These are phyloP conservation scores for Drosophila paranaensis DNA, from an alignment of 2,888 invertebrate species.

Conservation along the genomic window DNA sequence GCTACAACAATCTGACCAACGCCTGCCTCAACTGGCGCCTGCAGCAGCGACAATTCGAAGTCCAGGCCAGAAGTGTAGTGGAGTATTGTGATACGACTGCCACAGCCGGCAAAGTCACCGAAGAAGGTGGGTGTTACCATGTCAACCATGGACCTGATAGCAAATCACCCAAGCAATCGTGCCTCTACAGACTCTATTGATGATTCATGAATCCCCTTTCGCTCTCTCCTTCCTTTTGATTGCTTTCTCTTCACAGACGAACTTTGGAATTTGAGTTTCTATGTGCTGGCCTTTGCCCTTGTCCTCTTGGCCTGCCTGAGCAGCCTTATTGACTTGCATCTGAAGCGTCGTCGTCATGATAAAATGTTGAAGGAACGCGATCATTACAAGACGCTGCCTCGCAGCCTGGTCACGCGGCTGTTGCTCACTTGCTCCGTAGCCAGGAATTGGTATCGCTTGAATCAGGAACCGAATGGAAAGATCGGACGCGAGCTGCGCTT, in stretches of 20 bases:
- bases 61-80: constrained; percentile 75
- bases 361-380: constrained; percentile 78
- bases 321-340: constrained; percentile 74
- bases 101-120: constrained; percentile 52
- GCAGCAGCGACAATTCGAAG: constrained; percentile 49
- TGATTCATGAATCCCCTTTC: not conserved
- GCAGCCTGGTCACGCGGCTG: constrained; percentile 50
- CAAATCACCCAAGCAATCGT: not conserved
- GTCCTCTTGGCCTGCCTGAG: constrained; percentile 61
- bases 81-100: constrained; percentile 78
- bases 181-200: no score
- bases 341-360: constrained; percentile 73
- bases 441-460: constrained; percentile 82
- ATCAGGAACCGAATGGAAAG: constrained; percentile 76
- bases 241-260: constrained; percentile 59
- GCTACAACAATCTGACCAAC: constrained; percentile 72
- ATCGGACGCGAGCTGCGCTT: constrained; percentile 81
- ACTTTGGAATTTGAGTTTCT: constrained; percentile 78
- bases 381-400: constrained; percentile 75
- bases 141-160: no score
- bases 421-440: constrained; percentile 74
- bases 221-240: not conserved
- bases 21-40: constrained; percentile 79
- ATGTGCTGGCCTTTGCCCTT: constrained; percentile 54
- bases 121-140: constrained; percentile 59